These are phyloP conservation scores for Casuarius casuarius DNA, from an alignment of 2,113 vertebrate species.

Conservation along the genomic window DNA sequence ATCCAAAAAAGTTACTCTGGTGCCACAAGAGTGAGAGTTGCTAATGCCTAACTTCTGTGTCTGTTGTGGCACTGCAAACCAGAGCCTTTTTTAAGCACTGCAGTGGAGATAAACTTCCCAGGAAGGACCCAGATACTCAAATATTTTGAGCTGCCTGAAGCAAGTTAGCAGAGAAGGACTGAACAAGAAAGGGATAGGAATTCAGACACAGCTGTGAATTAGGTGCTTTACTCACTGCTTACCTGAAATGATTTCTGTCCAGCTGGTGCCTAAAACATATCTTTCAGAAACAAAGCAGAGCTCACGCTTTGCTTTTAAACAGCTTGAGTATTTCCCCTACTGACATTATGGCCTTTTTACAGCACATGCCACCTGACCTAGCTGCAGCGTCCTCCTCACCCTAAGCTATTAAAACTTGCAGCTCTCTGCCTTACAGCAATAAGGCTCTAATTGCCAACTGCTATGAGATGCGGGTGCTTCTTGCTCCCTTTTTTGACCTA, in stretches of 20 bases:
- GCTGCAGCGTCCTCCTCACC: neutral
- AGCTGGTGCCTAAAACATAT: neutral
- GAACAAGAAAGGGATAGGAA: neutral
- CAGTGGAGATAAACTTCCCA: fast-evolving
- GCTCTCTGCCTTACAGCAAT: neutral
- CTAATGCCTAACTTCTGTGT: neutral
- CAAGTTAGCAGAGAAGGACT: neutral
- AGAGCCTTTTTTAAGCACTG: fast-evolving
- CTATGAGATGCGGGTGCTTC: neutral
- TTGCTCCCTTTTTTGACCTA: fast-evolving
- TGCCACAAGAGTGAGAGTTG: neutral
- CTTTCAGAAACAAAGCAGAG: neutral
- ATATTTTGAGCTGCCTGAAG: neutral
- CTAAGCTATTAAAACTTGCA: neutral
- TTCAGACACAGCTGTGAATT: neutral
- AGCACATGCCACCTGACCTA: neutral
- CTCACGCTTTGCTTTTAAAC: neutral
- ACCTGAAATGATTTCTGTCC: neutral
- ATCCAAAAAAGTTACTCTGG: neutral
- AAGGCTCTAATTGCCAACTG: neutral
- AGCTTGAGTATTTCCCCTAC: neutral
- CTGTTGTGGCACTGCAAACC: fast-evolving
- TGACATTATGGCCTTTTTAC: neutral
- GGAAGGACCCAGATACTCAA: neutral
- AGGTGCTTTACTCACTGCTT: neutral